Evolutionary conservation across 2,888 invertebrate genomes (phyloP).

Genomic region (Lobophora halterata): DNA sequence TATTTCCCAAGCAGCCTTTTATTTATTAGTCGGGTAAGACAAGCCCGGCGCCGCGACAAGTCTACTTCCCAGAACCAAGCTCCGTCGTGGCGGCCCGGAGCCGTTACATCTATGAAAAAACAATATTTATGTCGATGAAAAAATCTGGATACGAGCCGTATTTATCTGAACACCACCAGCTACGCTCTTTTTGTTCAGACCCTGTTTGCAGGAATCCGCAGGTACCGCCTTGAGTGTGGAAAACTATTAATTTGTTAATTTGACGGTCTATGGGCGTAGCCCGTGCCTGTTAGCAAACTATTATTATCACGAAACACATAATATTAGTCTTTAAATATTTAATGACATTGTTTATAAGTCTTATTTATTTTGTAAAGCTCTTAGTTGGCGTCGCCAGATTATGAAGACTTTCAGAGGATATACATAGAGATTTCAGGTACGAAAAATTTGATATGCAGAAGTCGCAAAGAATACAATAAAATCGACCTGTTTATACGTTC

Average conservation of each 20-base stretch:
- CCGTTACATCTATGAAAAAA: constrained; percentile 76
- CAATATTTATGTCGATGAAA: constrained; percentile 78
- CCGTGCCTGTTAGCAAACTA: constrained; percentile 39
- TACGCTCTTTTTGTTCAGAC: constrained; percentile 69
- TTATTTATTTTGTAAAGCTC: constrained; percentile 14
- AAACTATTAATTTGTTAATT: constrained; percentile 67
- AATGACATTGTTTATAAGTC: constrained; percentile 9
- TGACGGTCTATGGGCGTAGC: constrained; percentile 54
- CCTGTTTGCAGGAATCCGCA: constrained; percentile 73
- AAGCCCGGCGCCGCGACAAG: constrained; percentile 73
- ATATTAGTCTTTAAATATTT: constrained; percentile 18
- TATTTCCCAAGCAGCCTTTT: constrained; percentile 78
- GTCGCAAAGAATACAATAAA: too few species aligned
- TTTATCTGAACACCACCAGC: constrained; percentile 69
- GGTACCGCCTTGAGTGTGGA: constrained; percentile 58
- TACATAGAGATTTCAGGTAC: too few species aligned
- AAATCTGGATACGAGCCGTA: constrained; percentile 69
- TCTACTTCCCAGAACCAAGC: constrained; percentile 70
- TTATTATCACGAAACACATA: constrained; percentile 24
- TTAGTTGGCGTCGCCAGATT: too few species aligned
- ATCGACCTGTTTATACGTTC: too few species aligned
- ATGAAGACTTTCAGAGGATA: too few species aligned
- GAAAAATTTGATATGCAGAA: too few species aligned
- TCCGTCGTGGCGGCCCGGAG: constrained; percentile 68
- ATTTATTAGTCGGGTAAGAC: constrained; percentile 70